Conservation (phyloP, 2,113 vertebrate species). For the Synodontis membranacea region DNA sequence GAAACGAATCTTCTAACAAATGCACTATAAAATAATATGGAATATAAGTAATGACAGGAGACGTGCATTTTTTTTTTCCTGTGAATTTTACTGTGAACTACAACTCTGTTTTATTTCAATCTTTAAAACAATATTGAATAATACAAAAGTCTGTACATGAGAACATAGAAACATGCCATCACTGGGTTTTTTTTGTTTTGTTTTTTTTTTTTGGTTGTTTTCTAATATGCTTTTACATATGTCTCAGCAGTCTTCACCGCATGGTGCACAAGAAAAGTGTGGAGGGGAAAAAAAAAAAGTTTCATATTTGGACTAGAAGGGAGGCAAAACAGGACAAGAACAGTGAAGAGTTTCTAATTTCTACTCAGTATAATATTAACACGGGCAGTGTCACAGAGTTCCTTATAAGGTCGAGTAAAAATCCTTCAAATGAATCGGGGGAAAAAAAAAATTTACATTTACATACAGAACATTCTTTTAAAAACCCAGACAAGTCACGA, state of each 20-base stretch:
- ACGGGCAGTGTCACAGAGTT: constrained; percentile 49
- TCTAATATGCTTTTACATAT: constrained; percentile 43
- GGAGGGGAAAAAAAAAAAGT: no score
- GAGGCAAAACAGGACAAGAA: constrained; percentile 41
- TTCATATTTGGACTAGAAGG: constrained; percentile 16
- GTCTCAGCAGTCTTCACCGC: constrained; percentile 37
- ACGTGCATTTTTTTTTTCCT: background rate
- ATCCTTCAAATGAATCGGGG: constrained; percentile 21
- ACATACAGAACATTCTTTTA: constrained; percentile 34
- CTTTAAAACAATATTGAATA: constrained; percentile 55
- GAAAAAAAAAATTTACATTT: background rate
- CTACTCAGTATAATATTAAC: constrained; percentile 38
- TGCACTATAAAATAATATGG: background rate
- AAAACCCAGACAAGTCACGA: constrained; percentile 13
- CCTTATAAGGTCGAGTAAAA: constrained; percentile 40
- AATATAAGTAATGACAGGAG: background rate
- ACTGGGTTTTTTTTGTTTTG: constrained; percentile 24
- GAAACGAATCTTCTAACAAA: background rate
- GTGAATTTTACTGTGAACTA: constrained; percentile 39
- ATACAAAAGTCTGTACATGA: constrained; percentile 56
- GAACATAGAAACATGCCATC: constrained; percentile 54
- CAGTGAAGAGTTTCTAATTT: constrained; percentile 44
- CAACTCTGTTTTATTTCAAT: constrained; percentile 55
- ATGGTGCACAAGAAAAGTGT: constrained; percentile 26
- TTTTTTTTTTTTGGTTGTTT: no score